These are phyloP conservation scores for Cyanoliseus patagonus DNA, from an alignment of 2,113 vertebrate genomes.

Conservation along the genomic window DNA sequence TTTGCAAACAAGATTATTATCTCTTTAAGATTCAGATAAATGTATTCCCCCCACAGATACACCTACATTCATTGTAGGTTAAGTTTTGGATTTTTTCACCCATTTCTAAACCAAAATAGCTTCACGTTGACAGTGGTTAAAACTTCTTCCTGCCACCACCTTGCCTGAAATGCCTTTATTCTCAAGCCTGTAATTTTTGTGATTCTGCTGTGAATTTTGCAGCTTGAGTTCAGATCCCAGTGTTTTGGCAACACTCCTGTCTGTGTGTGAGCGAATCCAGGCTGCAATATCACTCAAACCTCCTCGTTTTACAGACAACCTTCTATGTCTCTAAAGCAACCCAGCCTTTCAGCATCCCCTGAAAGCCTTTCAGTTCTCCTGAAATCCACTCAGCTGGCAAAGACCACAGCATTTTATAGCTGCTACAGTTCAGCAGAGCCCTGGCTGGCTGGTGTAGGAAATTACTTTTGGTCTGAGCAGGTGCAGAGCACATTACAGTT, in stretches of 20 bases:
- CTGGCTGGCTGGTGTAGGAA: neutral
- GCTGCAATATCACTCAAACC: neutral
- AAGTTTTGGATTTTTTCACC: neutral
- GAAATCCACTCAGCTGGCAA: neutral
- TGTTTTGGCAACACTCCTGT: constrained; percentile 26
- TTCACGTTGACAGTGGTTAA: neutral
- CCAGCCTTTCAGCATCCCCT: neutral
- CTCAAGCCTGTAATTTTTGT: neutral
- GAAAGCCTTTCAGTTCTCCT: neutral
- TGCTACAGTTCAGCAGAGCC: neutral
- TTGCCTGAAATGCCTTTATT: neutral
- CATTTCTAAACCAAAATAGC: neutral
- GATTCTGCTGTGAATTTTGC: constrained; percentile 20
- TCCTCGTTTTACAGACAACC: neutral
- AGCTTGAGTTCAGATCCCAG: neutral
- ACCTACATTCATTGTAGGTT: neutral
- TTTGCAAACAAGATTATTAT: neutral
- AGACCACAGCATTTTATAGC: neutral
- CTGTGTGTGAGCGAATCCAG: neutral
- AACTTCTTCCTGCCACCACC: neutral
- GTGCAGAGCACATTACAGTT: neutral
- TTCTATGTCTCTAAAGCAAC: neutral
- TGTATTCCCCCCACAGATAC: neutral
- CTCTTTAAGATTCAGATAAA: neutral
- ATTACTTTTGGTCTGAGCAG: neutral